Conservation (phyloP, 2,888 invertebrate genomes). For the Salticus scenicus region DNA sequence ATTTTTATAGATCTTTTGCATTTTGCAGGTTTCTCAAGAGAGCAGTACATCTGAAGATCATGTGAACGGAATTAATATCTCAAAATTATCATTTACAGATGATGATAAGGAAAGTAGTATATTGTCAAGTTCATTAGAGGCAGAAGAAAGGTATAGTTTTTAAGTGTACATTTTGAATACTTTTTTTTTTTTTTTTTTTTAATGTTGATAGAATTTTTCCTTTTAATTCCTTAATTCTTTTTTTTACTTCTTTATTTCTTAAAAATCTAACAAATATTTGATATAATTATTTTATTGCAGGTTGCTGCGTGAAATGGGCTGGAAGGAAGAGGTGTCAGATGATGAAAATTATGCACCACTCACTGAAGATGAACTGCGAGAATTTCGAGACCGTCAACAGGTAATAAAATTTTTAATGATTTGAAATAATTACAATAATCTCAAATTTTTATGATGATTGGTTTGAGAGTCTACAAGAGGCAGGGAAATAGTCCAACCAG, state of each 20-base stretch:
- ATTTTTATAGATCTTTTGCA: too few species aligned
- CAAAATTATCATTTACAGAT: conserved; percentile 62
- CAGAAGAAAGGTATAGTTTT: conserved; percentile 74
- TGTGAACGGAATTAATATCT: conserved; percentile 74
- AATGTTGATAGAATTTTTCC: too few species aligned
- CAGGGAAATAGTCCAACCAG: too few species aligned
- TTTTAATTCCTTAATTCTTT: not conserved
- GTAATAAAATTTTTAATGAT: too few species aligned
- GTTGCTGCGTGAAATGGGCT: conserved; percentile 76
- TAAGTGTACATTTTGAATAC: too few species aligned
- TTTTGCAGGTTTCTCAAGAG: conserved; percentile 31
- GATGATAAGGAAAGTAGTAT: conserved; percentile 67
- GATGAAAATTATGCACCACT: conserved; percentile 75
- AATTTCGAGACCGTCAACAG: conserved; percentile 73
- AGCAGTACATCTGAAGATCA: conserved; percentile 70
- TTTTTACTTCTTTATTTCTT: not conserved
- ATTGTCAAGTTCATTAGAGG: conserved; percentile 76
- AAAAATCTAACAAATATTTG: conserved; percentile 9
- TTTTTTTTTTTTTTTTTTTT: too few species aligned
- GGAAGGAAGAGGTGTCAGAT: conserved; percentile 75
- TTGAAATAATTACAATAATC: too few species aligned
- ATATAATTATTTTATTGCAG: conserved; percentile 71
- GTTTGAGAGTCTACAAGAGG: too few species aligned
- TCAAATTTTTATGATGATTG: too few species aligned
- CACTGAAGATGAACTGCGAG: conserved; percentile 76